phyloP scores from a whole-genome alignment of 2,113 vertebrate species.

The Paratilapia polleni region DNA sequence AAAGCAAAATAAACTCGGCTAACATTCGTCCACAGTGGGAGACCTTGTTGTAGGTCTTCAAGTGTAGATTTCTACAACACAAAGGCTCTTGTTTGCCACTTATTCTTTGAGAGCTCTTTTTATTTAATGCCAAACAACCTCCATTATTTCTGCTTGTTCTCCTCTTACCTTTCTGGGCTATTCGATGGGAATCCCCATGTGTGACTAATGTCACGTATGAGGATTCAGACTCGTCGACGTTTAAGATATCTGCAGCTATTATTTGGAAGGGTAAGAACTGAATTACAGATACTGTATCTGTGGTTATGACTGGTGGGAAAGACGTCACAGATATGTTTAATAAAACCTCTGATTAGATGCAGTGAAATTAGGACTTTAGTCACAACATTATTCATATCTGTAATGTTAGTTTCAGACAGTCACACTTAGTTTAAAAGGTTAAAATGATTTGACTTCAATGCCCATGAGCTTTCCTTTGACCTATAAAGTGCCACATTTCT shows the following conservation, averaged over 20 bases:
- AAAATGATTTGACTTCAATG: background rate
- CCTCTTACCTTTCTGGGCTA: background rate
- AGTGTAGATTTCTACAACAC: background rate
- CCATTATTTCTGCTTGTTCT: background rate
- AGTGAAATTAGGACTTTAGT: background rate
- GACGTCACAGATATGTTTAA: background rate
- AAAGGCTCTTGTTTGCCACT: background rate
- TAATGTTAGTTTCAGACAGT: background rate
- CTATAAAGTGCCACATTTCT: background rate
- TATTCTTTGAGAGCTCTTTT: background rate
- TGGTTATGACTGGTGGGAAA: background rate
- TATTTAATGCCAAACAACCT: background rate
- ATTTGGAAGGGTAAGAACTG: background rate
- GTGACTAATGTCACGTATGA: too few relatives aligned
- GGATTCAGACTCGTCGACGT: background rate
- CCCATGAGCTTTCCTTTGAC: background rate
- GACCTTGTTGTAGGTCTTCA: background rate
- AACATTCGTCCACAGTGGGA: background rate
- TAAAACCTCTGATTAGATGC: background rate
- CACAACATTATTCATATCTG: background rate
- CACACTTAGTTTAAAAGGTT: background rate
- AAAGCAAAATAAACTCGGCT: background rate
- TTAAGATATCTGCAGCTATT: background rate
- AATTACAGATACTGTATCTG: background rate
- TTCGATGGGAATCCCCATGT: background rate